Base-by-base conservation (phyloP, 2,888 invertebrate genomes). In the Luperina nickerlii region DNA sequence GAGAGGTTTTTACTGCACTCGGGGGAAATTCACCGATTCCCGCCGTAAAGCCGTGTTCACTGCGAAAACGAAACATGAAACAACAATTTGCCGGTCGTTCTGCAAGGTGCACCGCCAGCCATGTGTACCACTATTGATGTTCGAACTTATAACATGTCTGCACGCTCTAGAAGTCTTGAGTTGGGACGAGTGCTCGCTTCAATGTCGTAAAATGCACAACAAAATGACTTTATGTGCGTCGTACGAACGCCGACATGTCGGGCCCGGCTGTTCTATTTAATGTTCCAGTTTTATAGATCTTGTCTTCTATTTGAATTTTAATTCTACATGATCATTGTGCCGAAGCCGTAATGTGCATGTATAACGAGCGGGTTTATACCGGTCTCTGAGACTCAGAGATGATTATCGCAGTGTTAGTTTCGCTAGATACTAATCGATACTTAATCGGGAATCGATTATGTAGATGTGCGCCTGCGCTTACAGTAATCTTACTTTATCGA, bases 1-100 rank as follows among this genome's bases (percentile, higher is more conserved):
- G 91, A 92, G 91, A 91, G 92, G 90, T 91, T 94, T 95, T 95
- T 96, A 96, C 93, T 92, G 92, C 94, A 94, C 96, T 95, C 96
- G 72, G 81, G 96, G 96, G 96, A 96, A 96, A 96, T 96, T 93
- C 93, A 88, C 91, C 94, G 94, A 96, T 95, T 95, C 94, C 91
- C 88, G 91, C 90, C 91, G 92, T 94, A 94, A 94, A 94, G 92
- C 91, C 89, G 88, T 89, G 91, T 92, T 90, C 92, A 92, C 90
- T 90, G 83, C 85, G 84, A 88, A 84, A 90, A 90, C 85, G 82
- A 90, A 92, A 93, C 93, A 93, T 93, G 93, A 93, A 93, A 93
- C 92, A 92, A 92, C 93, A 93, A 93, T 94, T 93, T 92, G 88
- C 88, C 75, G 86, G 90, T 89, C 91, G 91, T 92, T 92, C 91